Evolutionary conservation across 2,113 vertebrate genomes (phyloP), one percentile per base, ranked within the genome.

Genomic region (Chaetops frenatus): DNA sequence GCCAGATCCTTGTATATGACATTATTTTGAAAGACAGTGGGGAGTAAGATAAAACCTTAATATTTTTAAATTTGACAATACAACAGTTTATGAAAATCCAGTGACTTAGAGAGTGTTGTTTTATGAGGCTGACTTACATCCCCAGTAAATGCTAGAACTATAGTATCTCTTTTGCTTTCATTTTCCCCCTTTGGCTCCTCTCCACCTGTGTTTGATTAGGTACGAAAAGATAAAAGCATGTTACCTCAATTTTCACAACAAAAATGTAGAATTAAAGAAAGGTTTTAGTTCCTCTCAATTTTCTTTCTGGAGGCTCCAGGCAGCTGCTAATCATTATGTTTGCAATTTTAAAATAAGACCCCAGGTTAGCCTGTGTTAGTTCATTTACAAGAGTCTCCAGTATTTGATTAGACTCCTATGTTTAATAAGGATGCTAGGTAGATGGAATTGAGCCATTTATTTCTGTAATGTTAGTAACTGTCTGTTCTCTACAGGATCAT

Each of bases 251-350:
- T 97, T 77, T 97, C 44, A 77, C 62, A 92, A 81, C 14, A 85
- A 57, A 97, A 95, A 97, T 50, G 62, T 73, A 94, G 60, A 96
- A 97, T 88, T 95, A 97, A 97, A 98, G 60, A 61, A 96, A 71
- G 3, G 38, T 91, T 97, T 97, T 47, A 38, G 10, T 86, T 97
- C 91, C 72, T 94, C 5, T 4, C 28, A 73, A 56, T 94, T 87
- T 96, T 62, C n/a, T 95, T 90, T 94, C 35, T 79, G 84, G 66
- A 93, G 56, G 33, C 64, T 89, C 9, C 7, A 20, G 62, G 45
- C 58, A 97, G 90, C 96, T 98, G 97, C 79, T 97, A 98, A 96
- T 97, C 88, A 97, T 98, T 97, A 98, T 66, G 84, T 90, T 91
- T 88, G 81, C 88, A 94, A 95, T 95, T 95, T 96, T 96, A 95